These are phyloP conservation scores for Canis aureus DNA, from an alignment of 2,113 vertebrate genomes.

Conservation along the genomic window DNA sequence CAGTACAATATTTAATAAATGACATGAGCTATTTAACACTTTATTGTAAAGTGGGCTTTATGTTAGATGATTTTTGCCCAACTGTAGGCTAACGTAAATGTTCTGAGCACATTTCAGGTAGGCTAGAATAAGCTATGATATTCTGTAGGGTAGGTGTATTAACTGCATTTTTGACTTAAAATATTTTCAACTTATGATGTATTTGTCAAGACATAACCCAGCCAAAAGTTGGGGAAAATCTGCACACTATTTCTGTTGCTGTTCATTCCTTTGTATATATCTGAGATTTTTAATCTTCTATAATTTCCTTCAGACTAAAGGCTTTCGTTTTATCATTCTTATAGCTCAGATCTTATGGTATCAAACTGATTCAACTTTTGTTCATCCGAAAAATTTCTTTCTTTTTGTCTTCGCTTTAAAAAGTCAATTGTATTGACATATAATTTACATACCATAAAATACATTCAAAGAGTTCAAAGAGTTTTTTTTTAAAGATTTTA, in stretches of 20 bases:
- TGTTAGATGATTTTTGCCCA: neutral
- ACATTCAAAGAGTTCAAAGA: neutral
- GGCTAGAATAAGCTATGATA: neutral
- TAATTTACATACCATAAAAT: neutral
- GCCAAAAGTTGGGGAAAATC: neutral
- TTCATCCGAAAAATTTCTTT: neutral
- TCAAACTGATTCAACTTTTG: neutral
- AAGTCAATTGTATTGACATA: neutral
- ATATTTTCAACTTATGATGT: neutral
- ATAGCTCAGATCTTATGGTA: neutral
- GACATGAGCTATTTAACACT: neutral
- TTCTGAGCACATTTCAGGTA: neutral
- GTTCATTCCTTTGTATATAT: neutral
- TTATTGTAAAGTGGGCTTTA: neutral
- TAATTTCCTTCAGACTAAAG: neutral
- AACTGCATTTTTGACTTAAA: neutral
- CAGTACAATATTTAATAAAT: neutral
- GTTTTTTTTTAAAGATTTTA: neutral
- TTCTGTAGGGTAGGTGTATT: neutral
- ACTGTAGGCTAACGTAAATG: neutral
- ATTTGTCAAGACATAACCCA: neutral
- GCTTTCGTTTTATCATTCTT: neutral
- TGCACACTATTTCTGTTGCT: neutral
- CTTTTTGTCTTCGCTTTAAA: conserved; percentile 15
- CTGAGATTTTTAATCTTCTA: neutral